A percentile compares a stretch with the other conserved stretches of the same genome.
Evolutionary conservation across 2,797 vertebrate species (phyloP).

Genomic region (Gallinago nigripennis): DNA sequence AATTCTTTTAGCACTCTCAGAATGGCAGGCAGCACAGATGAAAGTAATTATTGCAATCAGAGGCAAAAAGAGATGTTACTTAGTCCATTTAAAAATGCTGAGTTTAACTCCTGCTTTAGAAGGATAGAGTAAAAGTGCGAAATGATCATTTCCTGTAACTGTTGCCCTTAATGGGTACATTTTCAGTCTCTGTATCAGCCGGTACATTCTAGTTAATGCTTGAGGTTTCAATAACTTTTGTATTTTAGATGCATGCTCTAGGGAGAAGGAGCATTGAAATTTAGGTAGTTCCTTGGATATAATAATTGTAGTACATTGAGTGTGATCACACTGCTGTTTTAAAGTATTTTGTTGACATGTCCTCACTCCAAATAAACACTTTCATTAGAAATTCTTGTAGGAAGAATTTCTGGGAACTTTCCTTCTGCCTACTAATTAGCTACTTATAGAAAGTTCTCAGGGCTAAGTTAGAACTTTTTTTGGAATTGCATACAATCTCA

Average conservation of each 20-base stretch:
- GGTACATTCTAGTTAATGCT: conserved; percentile 59
- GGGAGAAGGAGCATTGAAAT: conserved; percentile 24
- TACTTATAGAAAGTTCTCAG: background rate
- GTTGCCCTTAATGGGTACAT: conserved; percentile 62
- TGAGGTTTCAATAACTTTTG: conserved; percentile 63
- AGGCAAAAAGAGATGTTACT: background rate
- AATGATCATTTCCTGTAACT: conserved; percentile 77
- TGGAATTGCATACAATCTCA: background rate
- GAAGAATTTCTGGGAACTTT: background rate
- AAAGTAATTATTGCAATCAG: background rate
- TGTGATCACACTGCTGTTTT: background rate
- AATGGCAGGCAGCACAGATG: background rate
- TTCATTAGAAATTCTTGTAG: background rate
- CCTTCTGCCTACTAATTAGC: background rate
- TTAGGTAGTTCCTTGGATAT: conserved; percentile 17
- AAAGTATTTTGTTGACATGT: background rate
- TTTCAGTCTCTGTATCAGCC: conserved; percentile 62
- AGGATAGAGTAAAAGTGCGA: conserved; percentile 73
- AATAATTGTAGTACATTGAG: background rate
- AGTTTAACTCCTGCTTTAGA: conserved; percentile 50
- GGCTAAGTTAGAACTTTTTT: background rate
- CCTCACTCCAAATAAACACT: background rate
- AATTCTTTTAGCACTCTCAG: background rate
- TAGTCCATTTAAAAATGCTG: background rate
- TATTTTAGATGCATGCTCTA: conserved; percentile 1